Conservation (phyloP, 2,113 vertebrate genomes). For the Hiodon alosoides region DNA sequence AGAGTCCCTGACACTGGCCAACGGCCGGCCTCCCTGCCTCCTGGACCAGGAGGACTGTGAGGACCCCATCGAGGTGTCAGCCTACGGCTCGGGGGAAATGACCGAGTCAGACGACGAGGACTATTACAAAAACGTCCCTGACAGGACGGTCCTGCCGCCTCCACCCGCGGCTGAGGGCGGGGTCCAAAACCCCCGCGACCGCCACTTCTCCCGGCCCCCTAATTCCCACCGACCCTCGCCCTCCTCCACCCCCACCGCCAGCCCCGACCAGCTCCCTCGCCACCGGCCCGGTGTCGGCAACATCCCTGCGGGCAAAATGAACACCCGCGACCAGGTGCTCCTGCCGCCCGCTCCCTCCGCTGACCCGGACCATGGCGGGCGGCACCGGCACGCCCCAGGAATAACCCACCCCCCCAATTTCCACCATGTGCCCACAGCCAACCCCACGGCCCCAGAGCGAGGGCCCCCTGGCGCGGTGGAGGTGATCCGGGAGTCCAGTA, state of each 20-base stretch:
- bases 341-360: conserved; percentile 72
- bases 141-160: conserved; percentile 75
- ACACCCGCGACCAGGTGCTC: conserved; percentile 79
- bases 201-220: conserved; percentile 60
- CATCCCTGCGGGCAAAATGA: conserved; percentile 84
- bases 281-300: conserved; percentile 48
- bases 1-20: conserved; percentile 70
- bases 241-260: conserved; percentile 64
- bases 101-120: conserved; percentile 89
- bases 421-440: conserved; percentile 83
- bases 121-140: conserved; percentile 87
- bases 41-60: conserved; percentile 85
- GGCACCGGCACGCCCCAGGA: conserved; percentile 59
- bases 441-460: conserved; percentile 75
- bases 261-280: conserved; percentile 61
- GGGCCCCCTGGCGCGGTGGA: conserved; percentile 81
- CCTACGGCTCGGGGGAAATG: conserved; percentile 85
- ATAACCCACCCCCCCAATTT: conserved; percentile 79
- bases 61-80: conserved; percentile 80
- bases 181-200: conserved; percentile 61
- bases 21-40: conserved; percentile 67
- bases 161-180: conserved; percentile 58
- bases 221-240: conserved; percentile 56
- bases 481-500: conserved; percentile 86
- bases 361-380: conserved; percentile 64